These are phyloP conservation scores for Gallirallus australis DNA, from an alignment of 2,797 vertebrate species.

Conservation along the genomic window DNA sequence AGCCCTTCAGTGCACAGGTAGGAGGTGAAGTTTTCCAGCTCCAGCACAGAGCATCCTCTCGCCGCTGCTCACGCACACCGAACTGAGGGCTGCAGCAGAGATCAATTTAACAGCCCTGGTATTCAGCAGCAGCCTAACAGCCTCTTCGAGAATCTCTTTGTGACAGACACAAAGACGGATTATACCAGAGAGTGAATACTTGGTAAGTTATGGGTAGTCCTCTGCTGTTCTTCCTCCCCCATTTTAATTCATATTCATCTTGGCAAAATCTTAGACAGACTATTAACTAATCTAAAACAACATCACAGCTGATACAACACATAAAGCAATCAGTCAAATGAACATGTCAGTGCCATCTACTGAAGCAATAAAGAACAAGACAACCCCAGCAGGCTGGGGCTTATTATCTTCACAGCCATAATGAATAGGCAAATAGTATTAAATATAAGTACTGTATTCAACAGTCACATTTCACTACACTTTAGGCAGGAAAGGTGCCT, in stretches of 20 bases:
- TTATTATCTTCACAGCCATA: constrained; percentile 8
- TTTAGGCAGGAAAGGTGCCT: background rate
- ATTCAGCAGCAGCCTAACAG: background rate
- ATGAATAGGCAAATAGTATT: constrained; percentile 2
- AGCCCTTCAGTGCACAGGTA: accelerated
- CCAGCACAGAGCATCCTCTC: background rate
- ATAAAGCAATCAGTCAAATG: constrained; percentile 16
- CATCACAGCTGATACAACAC: background rate
- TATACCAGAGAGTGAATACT: background rate
- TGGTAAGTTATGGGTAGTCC: constrained; percentile 29
- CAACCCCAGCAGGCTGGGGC: constrained; percentile 23
- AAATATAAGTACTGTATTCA: background rate
- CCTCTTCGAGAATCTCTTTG: constrained; percentile 43
- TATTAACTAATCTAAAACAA: constrained; percentile 11
- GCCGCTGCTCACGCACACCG: background rate
- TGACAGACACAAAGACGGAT: constrained; percentile 56
- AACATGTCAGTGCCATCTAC: constrained; percentile 30
- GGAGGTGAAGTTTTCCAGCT: background rate
- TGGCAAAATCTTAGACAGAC: background rate
- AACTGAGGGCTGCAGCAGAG: background rate
- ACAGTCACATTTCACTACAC: background rate
- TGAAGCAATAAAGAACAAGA: background rate
- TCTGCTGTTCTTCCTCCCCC: constrained; percentile 20
- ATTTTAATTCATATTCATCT: constrained; percentile 42
- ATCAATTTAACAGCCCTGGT: background rate